These are phyloP conservation scores for Odontocerum albicorne DNA, from an alignment of 2,888 invertebrate genomes.

Conservation along the genomic window DNA sequence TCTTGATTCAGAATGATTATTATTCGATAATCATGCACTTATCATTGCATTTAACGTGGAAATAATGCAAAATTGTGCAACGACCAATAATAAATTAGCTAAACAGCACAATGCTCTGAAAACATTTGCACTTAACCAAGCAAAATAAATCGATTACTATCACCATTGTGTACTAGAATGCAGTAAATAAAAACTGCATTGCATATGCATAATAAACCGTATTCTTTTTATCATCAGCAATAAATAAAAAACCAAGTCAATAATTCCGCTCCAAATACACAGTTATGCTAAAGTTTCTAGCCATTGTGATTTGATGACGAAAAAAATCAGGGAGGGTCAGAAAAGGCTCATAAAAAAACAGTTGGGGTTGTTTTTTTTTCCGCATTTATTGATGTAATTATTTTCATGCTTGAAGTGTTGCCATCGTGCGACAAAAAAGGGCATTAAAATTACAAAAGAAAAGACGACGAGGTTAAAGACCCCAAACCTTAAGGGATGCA, in stretches of 20 bases:
- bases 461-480: background rate
- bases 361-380: conserved; percentile 9
- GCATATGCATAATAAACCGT: background rate
- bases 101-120: too few species aligned
- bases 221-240: background rate
- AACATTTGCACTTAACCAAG: too few species aligned
- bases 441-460: background rate
- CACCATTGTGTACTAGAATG: too few species aligned
- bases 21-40: too few species aligned
- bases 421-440: conserved; percentile 16
- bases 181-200: too few species aligned
- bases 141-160: too few species aligned
- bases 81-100: too few species aligned
- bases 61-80: too few species aligned
- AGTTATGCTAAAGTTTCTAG: conserved; percentile 2
- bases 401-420: conserved; percentile 31
- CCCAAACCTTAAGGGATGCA: background rate
- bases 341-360: conserved; percentile 8
- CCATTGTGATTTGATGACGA: conserved; percentile 3
- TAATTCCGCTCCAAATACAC: background rate
- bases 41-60: too few species aligned
- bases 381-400: conserved; percentile 26
- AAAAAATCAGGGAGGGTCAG: conserved; percentile 16
- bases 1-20: too few species aligned
- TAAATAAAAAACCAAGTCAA: background rate